Evolutionary conservation across 2,113 vertebrate species (phyloP), one percentile per base, ranked within the genome.

Genomic region (Kryptolebias marmoratus): DNA sequence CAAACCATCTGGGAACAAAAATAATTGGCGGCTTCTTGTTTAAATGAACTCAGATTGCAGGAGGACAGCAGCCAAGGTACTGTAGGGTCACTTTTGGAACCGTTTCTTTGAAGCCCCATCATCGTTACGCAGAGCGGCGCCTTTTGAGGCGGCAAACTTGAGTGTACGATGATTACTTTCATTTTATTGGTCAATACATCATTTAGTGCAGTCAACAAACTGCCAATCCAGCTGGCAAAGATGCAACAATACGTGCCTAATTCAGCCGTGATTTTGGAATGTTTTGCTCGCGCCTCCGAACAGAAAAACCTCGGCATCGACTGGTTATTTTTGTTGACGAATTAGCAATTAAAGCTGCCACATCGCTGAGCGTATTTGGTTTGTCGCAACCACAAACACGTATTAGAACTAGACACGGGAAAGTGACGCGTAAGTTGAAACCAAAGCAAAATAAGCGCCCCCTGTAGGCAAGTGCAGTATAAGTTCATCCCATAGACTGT

Each of bases 181-280:
- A 14, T 65, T 71, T 71, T 42, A 70, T 28, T 36, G n/a, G 36
- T 64, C 28, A 65, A 66, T 57, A 70, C 66, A 68, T 63, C 8
- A 27, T 57, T 73, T 11, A 28, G 16, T 53, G 30, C 22, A 50
- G 28, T 18, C 4, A 8, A 64, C 48, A 44, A 67, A 82, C 61
- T 50, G 71, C 65, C 5, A 16, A 50, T 50, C 48, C 48, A 5
- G 30, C 28, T 57, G 31, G 22, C 15, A 22, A 27, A 12, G 22
- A 27, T 32, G 2, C 14, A 36, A 58, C 9, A 14, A 58, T 36
- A 58, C 31, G 31, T 8, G 6, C 3, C 14, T 8, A 32, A 32
- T 48, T 15, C 9, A 10, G 39, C 9, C 9, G 10, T 10, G 10
- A 42, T 8, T 42, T 10, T 42, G 39, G 39, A 42, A 42, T 42